A percentile compares a stretch with the other conserved stretches of the same genome.
Conservation (phyloP, 2,888 invertebrate genomes). For the Caenorhabditis wallacei region DNA sequence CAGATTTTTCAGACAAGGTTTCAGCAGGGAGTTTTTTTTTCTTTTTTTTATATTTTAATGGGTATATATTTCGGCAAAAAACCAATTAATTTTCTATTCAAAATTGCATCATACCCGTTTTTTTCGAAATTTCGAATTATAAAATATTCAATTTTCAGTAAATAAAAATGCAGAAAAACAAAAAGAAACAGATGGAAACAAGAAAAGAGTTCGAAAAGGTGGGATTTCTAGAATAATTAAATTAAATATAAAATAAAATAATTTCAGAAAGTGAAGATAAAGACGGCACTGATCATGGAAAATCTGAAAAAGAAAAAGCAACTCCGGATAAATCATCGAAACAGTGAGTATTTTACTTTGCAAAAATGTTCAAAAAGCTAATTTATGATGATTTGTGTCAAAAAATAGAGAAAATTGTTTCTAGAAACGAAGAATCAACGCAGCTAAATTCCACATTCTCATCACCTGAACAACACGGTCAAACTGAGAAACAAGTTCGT, state of each 20-base stretch:
- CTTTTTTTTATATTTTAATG: constrained; percentile 13
- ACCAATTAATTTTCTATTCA: neutral
- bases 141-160: constrained; percentile 43
- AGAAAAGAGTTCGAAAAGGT: constrained; percentile 51
- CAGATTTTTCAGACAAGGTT: constrained; percentile 55
- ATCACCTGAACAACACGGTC: constrained; percentile 50
- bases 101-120: too few relatives aligned
- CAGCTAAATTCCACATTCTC: constrained; percentile 47
- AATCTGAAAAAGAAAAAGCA: constrained; percentile 12
- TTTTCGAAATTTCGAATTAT: neutral
- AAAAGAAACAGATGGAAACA: constrained; percentile 16
- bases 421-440: constrained; percentile 41
- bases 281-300: constrained; percentile 14
- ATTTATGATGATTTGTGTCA: too few relatives aligned
- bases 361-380: too few relatives aligned
- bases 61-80: constrained; percentile 8
- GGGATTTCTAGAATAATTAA: neutral
- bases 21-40: constrained; percentile 60
- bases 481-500: constrained; percentile 62
- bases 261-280: constrained; percentile 52
- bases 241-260: neutral
- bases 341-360: constrained; percentile 18
- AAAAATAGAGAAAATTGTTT: neutral
- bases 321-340: neutral
- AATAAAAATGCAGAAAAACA: constrained; percentile 33